Evolutionary conservation across 1,140 invertebrate species (phyloP).

Genomic region (Ooceraea biroi): DNA sequence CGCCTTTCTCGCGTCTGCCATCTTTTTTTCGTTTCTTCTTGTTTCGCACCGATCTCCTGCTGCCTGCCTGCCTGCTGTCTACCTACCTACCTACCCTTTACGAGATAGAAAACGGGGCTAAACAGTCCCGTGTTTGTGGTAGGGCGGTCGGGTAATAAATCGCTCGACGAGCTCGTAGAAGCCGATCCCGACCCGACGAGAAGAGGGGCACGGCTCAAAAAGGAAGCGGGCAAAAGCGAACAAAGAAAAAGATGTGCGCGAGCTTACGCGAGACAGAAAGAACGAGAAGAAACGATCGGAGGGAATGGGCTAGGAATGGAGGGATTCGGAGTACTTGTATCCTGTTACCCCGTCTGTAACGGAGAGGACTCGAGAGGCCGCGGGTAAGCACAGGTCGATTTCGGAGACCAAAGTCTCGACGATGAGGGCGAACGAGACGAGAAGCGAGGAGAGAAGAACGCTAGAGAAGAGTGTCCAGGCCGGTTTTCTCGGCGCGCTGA

Average conservation of each 20-base stretch:
- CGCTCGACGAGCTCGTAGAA: constrained; percentile 67
- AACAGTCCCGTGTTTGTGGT: constrained; percentile 70
- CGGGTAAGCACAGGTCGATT: constrained; percentile 55
- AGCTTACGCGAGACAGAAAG: constrained; percentile 29
- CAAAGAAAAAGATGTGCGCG: constrained; percentile 35
- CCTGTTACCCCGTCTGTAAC: constrained; percentile 78
- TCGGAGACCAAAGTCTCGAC: constrained; percentile 75
- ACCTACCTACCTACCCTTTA: constrained; percentile 49
- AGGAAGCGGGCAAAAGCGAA: constrained; percentile 21
- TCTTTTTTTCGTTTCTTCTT: constrained; percentile 27
- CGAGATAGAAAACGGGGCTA: constrained; percentile 73
- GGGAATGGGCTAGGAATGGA: constrained; percentile 27
- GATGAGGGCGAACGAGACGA: constrained; percentile 49
- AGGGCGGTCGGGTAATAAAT: constrained; percentile 76
- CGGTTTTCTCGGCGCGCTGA: not conserved
- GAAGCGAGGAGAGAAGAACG: not conserved
- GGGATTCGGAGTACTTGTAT: constrained; percentile 74
- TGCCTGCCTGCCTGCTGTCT: constrained; percentile 1
- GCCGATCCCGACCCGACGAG: constrained; percentile 67
- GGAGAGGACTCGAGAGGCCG: constrained; percentile 39
- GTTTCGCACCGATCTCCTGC: not conserved
- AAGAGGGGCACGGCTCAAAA: constrained; percentile 21
- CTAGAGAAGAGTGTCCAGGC: constrained; percentile 33
- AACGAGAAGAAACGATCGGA: constrained; percentile 13
- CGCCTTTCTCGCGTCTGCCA: constrained; percentile 60